Evolutionary conservation across 2,113 vertebrate genomes (phyloP).

Genomic region (Oplegnathus fasciatus): DNA sequence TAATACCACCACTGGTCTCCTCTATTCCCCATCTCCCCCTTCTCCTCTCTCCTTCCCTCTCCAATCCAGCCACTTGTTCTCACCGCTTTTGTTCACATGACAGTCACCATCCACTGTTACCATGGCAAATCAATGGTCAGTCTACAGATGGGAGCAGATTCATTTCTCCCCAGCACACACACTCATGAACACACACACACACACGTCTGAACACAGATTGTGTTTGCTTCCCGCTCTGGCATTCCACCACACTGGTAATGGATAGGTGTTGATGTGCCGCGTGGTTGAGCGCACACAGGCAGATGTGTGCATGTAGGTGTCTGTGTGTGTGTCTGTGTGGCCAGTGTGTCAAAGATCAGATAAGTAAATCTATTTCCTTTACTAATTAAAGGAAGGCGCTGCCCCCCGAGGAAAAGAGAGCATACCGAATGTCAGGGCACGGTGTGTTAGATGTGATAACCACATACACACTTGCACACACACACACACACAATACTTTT

Average conservation of each 20-base stretch:
- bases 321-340: slow-evolving; percentile 3
- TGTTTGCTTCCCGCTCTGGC: slow-evolving; percentile 26
- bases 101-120: slow-evolving; percentile 74
- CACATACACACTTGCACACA: slow-evolving; percentile 28
- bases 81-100: slow-evolving; percentile 74
- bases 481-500: no score
- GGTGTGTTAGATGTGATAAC: slow-evolving; percentile 53
- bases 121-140: slow-evolving; percentile 81
- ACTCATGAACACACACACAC: slow-evolving; percentile 31
- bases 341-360: slow-evolving; percentile 71
- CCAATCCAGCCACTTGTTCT: slow-evolving; percentile 45
- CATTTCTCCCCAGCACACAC: slow-evolving; percentile 39
- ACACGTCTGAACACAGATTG: slow-evolving; percentile 24
- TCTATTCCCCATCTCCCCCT: not conserved
- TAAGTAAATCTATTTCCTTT: slow-evolving; percentile 77
- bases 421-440: slow-evolving; percentile 50
- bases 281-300: slow-evolving; percentile 10
- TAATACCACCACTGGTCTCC: slow-evolving; percentile 24
- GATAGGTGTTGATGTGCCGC: slow-evolving; percentile 49
- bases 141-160: slow-evolving; percentile 75
- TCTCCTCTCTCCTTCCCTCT: not conserved
- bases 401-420: slow-evolving; percentile 53
- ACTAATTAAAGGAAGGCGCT: slow-evolving; percentile 77
- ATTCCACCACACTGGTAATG: slow-evolving; percentile 62
- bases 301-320: slow-evolving; percentile 5